Base-by-base conservation (phyloP, 2,888 invertebrate species). In the Pyrgus malvae region DNA sequence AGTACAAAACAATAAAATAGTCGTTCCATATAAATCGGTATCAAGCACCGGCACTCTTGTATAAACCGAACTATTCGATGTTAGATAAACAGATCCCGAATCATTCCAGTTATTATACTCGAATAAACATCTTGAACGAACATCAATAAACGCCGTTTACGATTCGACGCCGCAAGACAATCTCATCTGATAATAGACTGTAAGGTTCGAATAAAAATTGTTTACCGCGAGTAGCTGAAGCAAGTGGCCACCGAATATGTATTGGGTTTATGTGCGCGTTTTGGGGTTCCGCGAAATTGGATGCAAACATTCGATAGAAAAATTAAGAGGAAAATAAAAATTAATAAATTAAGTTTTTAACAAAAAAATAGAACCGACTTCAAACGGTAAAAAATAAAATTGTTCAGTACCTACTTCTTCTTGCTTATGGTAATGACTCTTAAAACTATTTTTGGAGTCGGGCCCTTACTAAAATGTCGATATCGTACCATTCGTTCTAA, bases 61-160 rank as follows among this genome's bases (percentile, higher is more conserved):
- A 74, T 77, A 78, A 78, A 78, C 67, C 62, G 51, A 72, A 74
- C 75, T 73, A 76, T 76, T 68, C 70, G 78, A 83, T 79, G 65
- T 61, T 72, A 78, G 86, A 84, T 85, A 85, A 84, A 85, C 83
- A 81, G 66, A 77, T 75, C 74, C 71, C 75, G 37, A 81, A 81
- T 79, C 83, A 78, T 76, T 70, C 73, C 75, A 71, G 83, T 83
- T 85, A 89, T 85, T 82, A 85, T 79, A 73, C 71, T 73, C 68
- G 78, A 82, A 83, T 88, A 88, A 88, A 83, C 73, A 70, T 69
- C 62, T 63, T 29, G 60, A 12, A 25, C 11, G 40, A 21, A 54
- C 38, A 56, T 59, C 53, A 53, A 53, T 53, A 53, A 53, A 53
- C 45, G 51, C 64, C 59, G 63, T 77, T 76, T 76, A 72, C 65